Percentiles rank a stretch among this genome's conserved stretches.
These are phyloP conservation scores for Neodiprion lecontei DNA, from an alignment of 1,140 invertebrate genomes.

Conservation along the genomic window DNA sequence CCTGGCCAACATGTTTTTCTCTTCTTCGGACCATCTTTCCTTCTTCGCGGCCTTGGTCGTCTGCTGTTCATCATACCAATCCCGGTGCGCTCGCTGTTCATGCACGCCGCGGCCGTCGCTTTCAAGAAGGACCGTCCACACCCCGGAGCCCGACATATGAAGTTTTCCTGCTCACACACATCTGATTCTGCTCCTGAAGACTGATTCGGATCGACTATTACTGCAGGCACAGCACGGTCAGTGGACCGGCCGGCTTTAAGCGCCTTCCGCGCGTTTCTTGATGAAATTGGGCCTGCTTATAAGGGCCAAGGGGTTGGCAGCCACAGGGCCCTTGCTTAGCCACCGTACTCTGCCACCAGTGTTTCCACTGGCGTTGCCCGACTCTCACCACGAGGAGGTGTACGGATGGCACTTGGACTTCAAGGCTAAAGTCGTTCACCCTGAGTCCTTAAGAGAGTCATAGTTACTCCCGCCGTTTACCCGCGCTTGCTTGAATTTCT, in stretches of 20 bases:
- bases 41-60: background rate
- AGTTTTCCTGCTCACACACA: background rate
- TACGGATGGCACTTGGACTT: no score
- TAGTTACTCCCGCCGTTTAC: no score
- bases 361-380: no score
- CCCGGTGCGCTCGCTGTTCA: slow-evolving; percentile 21
- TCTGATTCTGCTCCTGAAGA: background rate
- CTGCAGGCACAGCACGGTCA: slow-evolving; percentile 12
- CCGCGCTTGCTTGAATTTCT: no score
- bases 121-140: slow-evolving; percentile 23
- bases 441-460: no score
- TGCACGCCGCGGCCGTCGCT: slow-evolving; percentile 25
- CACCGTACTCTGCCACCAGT: no score
- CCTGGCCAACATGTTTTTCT: slow-evolving; percentile 19
- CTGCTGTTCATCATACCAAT: slow-evolving; percentile 26
- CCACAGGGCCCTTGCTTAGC: background rate
- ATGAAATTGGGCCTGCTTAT: background rate
- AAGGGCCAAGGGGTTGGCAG: slow-evolving; percentile 23
- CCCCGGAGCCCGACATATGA: slow-evolving; percentile 16
- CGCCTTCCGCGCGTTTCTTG: slow-evolving; percentile 24
- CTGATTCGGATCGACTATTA: background rate
- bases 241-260: slow-evolving; percentile 14
- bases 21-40: slow-evolving; percentile 25
- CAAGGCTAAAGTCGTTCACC: no score
- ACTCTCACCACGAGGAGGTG: no score